Percentiles rank a stretch among this genome's conserved stretches.
Conservation (phyloP, 2,113 vertebrate species). For the Anoplopoma fimbria region DNA sequence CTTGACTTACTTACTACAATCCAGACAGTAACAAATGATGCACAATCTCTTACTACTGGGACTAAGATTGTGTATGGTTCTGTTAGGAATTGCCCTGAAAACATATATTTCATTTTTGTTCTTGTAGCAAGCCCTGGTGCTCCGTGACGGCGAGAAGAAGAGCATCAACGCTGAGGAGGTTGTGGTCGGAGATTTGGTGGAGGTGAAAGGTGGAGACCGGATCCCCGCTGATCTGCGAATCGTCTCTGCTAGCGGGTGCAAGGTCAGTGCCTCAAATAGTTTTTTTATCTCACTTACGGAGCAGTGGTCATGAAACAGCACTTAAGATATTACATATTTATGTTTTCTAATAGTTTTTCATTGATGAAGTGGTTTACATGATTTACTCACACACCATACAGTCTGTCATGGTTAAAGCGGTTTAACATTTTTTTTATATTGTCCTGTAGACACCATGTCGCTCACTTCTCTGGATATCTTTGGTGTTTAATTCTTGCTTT, state of each 20-base stretch:
- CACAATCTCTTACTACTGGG: neutral
- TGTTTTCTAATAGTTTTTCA: neutral
- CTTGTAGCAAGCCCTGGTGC: conserved; percentile 93
- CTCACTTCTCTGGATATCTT: neutral
- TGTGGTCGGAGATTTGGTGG: conserved; percentile 93
- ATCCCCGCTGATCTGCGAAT: conserved; percentile 95
- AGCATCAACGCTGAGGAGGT: conserved; percentile 94
- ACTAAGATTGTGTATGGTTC: neutral
- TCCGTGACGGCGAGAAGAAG: conserved; percentile 94
- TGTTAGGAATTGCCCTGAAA: neutral
- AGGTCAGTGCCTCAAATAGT: conserved; percentile 81
- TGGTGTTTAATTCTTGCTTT: neutral
- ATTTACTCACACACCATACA: neutral
- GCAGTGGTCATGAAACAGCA: neutral
- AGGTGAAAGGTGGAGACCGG: conserved; percentile 96
- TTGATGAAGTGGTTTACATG: neutral
- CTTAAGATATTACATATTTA: neutral
- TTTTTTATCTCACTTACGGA: neutral
- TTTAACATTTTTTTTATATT: neutral
- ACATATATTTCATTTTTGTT: neutral
- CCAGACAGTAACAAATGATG: neutral
- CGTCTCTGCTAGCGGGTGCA: conserved; percentile 93
- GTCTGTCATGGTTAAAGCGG: neutral
- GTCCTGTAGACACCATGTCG: neutral
- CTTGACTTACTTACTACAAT: too few relatives aligned